Base-by-base conservation (phyloP, 2,113 vertebrate genomes). In the Anarrhichthys ocellatus region DNA sequence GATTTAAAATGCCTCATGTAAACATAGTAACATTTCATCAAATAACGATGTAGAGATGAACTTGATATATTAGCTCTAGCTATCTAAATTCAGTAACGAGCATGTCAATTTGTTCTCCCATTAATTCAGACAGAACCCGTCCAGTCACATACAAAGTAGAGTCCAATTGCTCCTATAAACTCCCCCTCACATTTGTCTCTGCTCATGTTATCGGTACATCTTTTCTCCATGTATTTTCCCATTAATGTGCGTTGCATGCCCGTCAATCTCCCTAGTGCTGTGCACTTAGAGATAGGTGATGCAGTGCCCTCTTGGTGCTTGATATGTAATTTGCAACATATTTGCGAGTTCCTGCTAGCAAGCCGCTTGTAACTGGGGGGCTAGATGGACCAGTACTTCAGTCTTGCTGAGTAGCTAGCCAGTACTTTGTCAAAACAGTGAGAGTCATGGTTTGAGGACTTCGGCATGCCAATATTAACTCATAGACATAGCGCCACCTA, bases 1-100 rank as follows among this genome's bases (percentile, higher is more conserved):
- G n/a, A 46, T 48, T 73, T 29, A 15, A 73, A 78, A 40, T 9
- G 38, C 36, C 52, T 44, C 18, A 78, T 52, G 50, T 77, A 76
- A 54, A 71, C 46, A n/a, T 61, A 22, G 29, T 67, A 29, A 61
- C 67, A 50, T 5, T 40, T 59, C 48, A 48, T 50, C 32, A 32
- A 46, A 58, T 40, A 27, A 29, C 54, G 9, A 54, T 29, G 6
- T 27, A 4, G 6, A 44, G 18, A 24, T 11, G 14, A 42, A 32
- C 54, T 17, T n/a, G 1, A 42, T 72, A 13, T 24, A 32, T 40
- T 56, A n/a, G 20, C 2, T 58, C 54, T 54, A 52, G 17, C 44
- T 46, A 48, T 52, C 8, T 9, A 22, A 52, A 52, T 29, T 34
- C 22, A 50, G 18, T 50, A n/a, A 63, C 36, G 9, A 10, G 6